Percentiles rank a stretch among this genome's conserved stretches.
Evolutionary conservation across 2,797 vertebrate species (phyloP).

Genomic region (Epinephelus awoara): DNA sequence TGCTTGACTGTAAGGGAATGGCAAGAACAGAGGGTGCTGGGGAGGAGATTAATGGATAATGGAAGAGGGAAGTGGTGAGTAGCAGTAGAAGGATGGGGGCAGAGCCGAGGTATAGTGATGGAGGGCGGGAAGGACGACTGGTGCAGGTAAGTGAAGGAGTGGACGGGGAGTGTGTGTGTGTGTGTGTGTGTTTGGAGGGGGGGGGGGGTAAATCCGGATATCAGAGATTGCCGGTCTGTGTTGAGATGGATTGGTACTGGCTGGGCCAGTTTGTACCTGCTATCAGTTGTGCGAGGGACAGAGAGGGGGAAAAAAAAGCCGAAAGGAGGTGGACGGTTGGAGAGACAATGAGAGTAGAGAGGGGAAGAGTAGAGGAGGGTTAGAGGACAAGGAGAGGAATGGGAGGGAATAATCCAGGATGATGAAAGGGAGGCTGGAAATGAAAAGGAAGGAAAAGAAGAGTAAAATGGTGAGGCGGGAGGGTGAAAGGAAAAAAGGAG

Average conservation of each 20-base stretch:
- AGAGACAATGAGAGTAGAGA: constrained; percentile 48
- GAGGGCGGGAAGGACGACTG: constrained; percentile 25
- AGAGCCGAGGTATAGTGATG: constrained; percentile 12
- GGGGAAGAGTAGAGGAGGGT: constrained; percentile 55
- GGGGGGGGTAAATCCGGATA: constrained; percentile 36
- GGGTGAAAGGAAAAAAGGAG: background rate
- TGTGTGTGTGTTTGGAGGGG: background rate
- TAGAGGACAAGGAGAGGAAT: constrained; percentile 58
- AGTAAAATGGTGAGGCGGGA: background rate
- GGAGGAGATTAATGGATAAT: constrained; percentile 52
- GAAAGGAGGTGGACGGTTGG: constrained; percentile 37
- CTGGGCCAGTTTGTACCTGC: constrained; percentile 43
- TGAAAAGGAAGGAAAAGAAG: background rate
- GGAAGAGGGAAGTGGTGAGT: constrained; percentile 34
- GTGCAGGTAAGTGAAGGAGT: constrained; percentile 31
- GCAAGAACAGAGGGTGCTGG: constrained; percentile 16
- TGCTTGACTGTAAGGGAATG: constrained; percentile 35
- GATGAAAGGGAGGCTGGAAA: constrained; percentile 32
- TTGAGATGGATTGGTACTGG: constrained; percentile 62
- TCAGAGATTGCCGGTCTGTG: constrained; percentile 60
- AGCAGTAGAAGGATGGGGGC: constrained; percentile 24
- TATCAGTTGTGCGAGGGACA: constrained; percentile 43
- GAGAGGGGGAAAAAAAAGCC: constrained; percentile 16
- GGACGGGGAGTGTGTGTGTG: background rate
- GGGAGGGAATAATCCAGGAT: constrained; percentile 39